These are phyloP conservation scores for Lymantria monacha DNA, from an alignment of 2,888 invertebrate species.

Conservation along the genomic window DNA sequence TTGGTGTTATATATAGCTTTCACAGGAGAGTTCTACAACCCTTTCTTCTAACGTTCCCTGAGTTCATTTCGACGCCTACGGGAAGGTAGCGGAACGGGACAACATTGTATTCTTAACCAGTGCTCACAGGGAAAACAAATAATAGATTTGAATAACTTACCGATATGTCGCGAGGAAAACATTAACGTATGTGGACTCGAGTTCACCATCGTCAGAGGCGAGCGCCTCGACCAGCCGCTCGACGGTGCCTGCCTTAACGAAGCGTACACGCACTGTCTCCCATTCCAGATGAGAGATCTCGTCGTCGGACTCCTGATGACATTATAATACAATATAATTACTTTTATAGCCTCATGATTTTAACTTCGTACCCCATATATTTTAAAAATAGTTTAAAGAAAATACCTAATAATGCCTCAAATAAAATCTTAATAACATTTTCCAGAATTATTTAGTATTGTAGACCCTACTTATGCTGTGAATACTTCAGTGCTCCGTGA, in stretches of 20 bases:
- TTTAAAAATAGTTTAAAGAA: too few species aligned
- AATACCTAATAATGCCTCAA: too few species aligned
- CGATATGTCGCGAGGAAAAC: conserved; percentile 98
- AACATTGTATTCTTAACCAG: neutral
- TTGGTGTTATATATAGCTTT: too few species aligned
- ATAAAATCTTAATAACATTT: too few species aligned
- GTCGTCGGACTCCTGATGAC: conserved; percentile 90
- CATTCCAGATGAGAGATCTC: conserved; percentile 98
- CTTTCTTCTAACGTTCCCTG: too few species aligned
- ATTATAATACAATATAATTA: neutral
- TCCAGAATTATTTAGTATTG: too few species aligned
- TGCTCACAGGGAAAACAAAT: neutral
- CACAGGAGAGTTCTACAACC: too few species aligned
- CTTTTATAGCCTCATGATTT: neutral
- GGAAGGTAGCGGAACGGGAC: too few species aligned
- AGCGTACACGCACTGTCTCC: conserved; percentile 97
- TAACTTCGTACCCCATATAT: neutral
- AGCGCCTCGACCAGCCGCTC: conserved; percentile 96
- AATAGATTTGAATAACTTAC: conserved; percentile 57
- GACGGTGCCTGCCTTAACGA: conserved; percentile 97
- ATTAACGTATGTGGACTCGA: conserved; percentile 98
- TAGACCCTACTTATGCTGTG: too few species aligned
- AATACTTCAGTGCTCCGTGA: too few species aligned
- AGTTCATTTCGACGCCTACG: too few species aligned
- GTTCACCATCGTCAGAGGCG: conserved; percentile 96